phyloP scores from a whole-genome alignment of 2,797 vertebrate species.

The Coreius guichenoti region DNA sequence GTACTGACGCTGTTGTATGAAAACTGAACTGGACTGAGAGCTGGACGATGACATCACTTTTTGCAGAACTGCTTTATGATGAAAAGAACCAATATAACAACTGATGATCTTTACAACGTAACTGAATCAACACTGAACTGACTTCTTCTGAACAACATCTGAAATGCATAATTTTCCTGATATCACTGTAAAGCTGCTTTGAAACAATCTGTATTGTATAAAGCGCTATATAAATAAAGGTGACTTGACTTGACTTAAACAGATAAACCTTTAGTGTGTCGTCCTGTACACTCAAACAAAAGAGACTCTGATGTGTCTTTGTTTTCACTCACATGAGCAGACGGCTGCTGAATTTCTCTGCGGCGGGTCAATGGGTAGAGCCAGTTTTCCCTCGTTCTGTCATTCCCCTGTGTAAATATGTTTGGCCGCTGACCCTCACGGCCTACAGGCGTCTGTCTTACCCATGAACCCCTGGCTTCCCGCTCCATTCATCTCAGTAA shows the following conservation, averaged over 20 bases:
- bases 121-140: no score
- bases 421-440: slow-evolving; percentile 38
- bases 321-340: background rate
- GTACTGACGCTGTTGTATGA: background rate
- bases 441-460: slow-evolving; percentile 18
- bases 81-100: background rate
- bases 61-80: background rate
- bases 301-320: background rate
- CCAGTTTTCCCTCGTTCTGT: slow-evolving; percentile 2
- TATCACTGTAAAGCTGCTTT: background rate
- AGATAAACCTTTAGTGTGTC: background rate
- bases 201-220: background rate
- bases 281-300: background rate
- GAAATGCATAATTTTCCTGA: background rate
- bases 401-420: slow-evolving; percentile 57
- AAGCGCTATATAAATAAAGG: background rate
- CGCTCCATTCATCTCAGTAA: slow-evolving; percentile 61
- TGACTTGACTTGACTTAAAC: background rate
- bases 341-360: background rate
- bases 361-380: slow-evolving; percentile 7
- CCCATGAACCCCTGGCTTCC: background rate
- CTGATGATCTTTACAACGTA: background rate
- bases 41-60: no score
- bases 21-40: background rate
- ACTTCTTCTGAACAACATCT: no score